Evolutionary conservation across 2,113 vertebrate species (phyloP).

Genomic region (Ia io): DNA sequence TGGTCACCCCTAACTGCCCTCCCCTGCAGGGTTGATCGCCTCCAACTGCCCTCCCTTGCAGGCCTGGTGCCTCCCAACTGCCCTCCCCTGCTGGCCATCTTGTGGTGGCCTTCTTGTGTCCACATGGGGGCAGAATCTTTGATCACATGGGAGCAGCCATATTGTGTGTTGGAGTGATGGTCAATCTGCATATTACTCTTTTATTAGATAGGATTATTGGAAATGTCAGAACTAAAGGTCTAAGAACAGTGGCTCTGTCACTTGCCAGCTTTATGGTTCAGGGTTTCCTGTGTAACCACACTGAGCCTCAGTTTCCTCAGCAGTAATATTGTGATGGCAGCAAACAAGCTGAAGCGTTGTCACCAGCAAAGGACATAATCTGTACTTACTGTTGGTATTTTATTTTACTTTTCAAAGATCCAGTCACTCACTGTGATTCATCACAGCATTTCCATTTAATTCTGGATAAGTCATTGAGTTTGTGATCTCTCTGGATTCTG

Average conservation of each 20-base stretch:
- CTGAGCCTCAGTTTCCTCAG: background rate
- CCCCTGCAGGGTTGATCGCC: too few species aligned
- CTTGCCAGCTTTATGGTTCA: background rate
- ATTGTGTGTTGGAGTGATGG: too few species aligned
- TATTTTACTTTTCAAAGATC: background rate
- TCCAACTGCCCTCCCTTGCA: too few species aligned
- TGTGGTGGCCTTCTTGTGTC: too few species aligned
- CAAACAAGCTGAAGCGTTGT: background rate
- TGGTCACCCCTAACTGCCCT: too few species aligned
- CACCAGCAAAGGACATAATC: background rate
- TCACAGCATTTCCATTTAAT: background rate
- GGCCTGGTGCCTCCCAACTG: too few species aligned
- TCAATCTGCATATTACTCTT: too few species aligned
- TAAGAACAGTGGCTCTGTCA: background rate
- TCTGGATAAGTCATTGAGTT: background rate
- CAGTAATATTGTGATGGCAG: background rate
- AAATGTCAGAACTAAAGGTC: background rate
- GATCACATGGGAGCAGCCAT: too few species aligned
- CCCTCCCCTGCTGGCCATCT: too few species aligned
- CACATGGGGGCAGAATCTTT: too few species aligned
- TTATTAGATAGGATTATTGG: too few species aligned
- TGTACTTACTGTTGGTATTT: background rate
- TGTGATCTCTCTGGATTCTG: background rate
- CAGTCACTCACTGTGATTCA: background rate
- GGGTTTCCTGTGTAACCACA: background rate